Evolutionary conservation across 2,797 vertebrate genomes (phyloP).

Genomic region (Alfaro cultratus): DNA sequence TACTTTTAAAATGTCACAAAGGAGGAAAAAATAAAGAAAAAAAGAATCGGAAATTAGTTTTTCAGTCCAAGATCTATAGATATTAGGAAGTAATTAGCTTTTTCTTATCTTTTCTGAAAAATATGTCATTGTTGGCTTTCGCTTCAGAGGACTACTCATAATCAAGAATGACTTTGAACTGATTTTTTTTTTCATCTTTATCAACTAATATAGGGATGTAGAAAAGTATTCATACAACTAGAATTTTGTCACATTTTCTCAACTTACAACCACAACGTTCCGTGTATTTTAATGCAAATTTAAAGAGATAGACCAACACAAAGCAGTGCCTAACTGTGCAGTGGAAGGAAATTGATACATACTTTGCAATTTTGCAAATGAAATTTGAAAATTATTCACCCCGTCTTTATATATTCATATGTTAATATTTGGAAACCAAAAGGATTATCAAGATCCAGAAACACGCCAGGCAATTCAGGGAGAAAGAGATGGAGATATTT

Average conservation of each 20-base stretch:
- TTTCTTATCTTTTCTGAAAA: conserved; percentile 9
- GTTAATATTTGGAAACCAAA: not conserved
- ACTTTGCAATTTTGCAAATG: not conserved
- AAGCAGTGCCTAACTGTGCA: not conserved
- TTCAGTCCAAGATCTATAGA: conserved; percentile 1
- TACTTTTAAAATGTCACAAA: not conserved
- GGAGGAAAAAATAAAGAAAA: not conserved
- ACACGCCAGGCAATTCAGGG: not conserved
- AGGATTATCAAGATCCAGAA: not conserved
- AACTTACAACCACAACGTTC: not conserved
- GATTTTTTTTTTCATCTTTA: not conserved
- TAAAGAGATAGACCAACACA: too few species aligned
- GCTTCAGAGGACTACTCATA: not conserved
- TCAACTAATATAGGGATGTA: not conserved
- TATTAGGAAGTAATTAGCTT: conserved; percentile 22
- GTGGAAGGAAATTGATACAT: not conserved
- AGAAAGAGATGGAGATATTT: not conserved
- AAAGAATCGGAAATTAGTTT: not conserved
- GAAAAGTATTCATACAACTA: not conserved
- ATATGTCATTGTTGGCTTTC: not conserved
- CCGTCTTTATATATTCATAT: not conserved
- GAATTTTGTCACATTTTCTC: not conserved
- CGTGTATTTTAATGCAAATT: not conserved
- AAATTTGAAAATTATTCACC: not conserved
- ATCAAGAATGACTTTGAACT: not conserved